Base-by-base conservation (phyloP, 1,140 invertebrate genomes). In the Bilobella aurantiaca region DNA sequence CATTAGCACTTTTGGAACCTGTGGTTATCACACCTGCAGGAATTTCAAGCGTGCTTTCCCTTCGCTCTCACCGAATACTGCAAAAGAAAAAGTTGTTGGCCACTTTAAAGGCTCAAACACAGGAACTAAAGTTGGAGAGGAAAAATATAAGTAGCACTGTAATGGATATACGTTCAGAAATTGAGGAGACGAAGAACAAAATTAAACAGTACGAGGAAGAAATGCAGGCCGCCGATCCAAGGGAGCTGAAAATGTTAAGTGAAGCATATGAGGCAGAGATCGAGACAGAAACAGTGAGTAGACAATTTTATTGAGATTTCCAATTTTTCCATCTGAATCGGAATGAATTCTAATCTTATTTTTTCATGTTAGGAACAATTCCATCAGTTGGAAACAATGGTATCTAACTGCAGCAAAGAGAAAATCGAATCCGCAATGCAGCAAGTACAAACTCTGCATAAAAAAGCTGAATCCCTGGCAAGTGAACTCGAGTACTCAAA, bases 371-470 rank as follows among this genome's bases (percentile, higher is more conserved):
- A 42, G 37, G 8, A 8, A 8, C 8, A n/a, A 8, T 42, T 12
- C 37, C 8, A 8, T 42, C 37, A 42, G n/a, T 8, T 42, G n/a
- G 8, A 8, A 42, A 42, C 37, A 42, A n/a, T n/a, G n/a, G 37
- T n/a, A n/a, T 42, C 37, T 42, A 42, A 12, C n/a, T 42, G 47
- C 25, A 47, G 30, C 53, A 49, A 62, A 47, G 61, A 31, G 37
- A 49, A 62, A 37, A 29, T 29, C 25, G 34, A 62, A 47, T 37
- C 31, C 31, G 37, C 53, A 37, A 29, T 62, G 61, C 46, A 62
- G 12, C 25, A 47, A 49, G 53, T 62, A 62, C 23, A 34, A 62
- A 62, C 37, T 49, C 47, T 25, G 31, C 53, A 47, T 62, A 46
- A 62, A 47, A 42, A 42, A 42, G 37, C 37, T 12, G 37, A 42